Percentiles rank a stretch among this genome's conserved stretches.
Evolutionary conservation across 2,888 invertebrate genomes (phyloP).

Genomic region (Eupithecia dodoneata): DNA sequence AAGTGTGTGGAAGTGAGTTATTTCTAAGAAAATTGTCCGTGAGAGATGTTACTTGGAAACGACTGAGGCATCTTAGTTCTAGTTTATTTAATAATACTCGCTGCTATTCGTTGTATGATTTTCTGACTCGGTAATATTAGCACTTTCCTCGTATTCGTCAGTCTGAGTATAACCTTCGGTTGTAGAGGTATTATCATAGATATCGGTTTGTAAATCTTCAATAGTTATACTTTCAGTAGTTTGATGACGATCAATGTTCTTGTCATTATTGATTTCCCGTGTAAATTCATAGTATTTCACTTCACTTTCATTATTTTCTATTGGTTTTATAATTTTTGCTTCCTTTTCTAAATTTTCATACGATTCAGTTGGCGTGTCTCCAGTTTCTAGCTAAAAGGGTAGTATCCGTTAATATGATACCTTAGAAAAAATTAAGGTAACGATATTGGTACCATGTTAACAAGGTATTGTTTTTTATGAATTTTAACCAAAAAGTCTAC

Average conservation of each 20-base stretch:
- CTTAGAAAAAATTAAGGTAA: neutral
- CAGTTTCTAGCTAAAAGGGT: neutral
- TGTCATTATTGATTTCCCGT: neutral
- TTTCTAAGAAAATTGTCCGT: neutral
- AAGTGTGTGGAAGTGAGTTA: neutral
- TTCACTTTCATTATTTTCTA: neutral
- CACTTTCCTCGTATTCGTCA: slow-evolving; percentile 3
- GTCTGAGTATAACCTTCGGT: neutral
- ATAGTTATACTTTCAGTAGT: neutral
- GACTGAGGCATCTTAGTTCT: neutral
- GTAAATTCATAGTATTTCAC: neutral
- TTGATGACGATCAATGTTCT: neutral
- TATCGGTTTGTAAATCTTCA: neutral
- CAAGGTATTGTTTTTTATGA: neutral
- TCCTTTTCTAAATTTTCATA: neutral
- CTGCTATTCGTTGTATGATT: neutral
- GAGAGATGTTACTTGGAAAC: neutral
- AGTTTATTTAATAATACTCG: neutral
- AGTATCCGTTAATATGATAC: neutral
- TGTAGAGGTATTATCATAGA: neutral
- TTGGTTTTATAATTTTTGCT: neutral
- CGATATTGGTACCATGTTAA: neutral
- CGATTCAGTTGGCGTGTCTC: neutral
- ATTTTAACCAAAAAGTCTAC: neutral
- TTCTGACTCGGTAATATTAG: neutral